Evolutionary conservation across 2,113 vertebrate genomes (phyloP).

Genomic region (Lepus europaeus): DNA sequence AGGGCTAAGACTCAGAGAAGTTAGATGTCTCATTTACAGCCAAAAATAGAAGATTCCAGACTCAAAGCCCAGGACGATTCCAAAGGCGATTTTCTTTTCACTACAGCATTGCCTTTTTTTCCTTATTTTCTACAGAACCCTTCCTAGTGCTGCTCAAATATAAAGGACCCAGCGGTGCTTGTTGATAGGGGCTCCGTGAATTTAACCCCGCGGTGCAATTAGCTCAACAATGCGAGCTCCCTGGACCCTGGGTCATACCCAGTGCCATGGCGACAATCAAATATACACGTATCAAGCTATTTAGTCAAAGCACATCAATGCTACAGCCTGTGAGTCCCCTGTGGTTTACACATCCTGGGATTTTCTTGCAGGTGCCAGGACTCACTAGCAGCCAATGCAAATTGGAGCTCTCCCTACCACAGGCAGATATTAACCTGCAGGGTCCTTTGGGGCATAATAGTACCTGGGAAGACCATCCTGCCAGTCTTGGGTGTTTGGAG

Average conservation of each 20-base stretch:
- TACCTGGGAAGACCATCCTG: not conserved
- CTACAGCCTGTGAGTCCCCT: not conserved
- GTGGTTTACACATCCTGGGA: not conserved
- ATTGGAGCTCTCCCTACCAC: slow-evolving; percentile 25
- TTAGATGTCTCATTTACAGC: not conserved
- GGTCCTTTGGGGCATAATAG: not conserved
- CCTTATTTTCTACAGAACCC: not conserved
- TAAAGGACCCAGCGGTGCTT: not conserved
- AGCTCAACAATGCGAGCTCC: not conserved
- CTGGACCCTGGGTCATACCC: not conserved
- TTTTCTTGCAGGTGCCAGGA: not conserved
- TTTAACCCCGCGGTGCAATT: slow-evolving; percentile 8
- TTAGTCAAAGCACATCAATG: not conserved
- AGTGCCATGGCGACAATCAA: not conserved
- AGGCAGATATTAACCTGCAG: not conserved
- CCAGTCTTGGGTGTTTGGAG: not conserved
- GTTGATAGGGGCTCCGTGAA: not conserved
- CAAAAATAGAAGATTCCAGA: not conserved
- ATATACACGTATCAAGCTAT: not conserved
- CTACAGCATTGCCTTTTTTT: not conserved
- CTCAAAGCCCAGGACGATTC: not conserved
- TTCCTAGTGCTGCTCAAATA: not conserved
- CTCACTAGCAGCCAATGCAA: slow-evolving; percentile 11
- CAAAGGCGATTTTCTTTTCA: not conserved
- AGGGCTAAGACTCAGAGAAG: not conserved